Evolutionary conservation across 2,888 invertebrate species (phyloP).

Genomic region (Augochlorella aurata): DNA sequence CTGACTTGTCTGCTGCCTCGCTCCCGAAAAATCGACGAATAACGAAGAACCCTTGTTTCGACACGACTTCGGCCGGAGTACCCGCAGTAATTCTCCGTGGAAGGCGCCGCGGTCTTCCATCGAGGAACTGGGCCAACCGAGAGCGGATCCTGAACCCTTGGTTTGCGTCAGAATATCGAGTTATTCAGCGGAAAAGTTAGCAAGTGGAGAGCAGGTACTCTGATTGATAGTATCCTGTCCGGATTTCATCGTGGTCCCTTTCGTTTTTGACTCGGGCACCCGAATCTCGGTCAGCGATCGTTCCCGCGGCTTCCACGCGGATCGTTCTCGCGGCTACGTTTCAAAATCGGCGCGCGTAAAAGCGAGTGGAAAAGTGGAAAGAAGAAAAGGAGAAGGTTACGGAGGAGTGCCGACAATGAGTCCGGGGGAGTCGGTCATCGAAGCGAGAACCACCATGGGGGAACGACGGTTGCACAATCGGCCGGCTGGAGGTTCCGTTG

Average conservation of each 20-base stretch:
- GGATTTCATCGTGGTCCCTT: not conserved
- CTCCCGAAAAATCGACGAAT: slow-evolving; percentile 54
- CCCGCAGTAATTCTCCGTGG: slow-evolving; percentile 1
- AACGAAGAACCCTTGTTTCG: not conserved
- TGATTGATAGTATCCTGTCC: slow-evolving; percentile 19
- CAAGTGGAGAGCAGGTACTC: not conserved
- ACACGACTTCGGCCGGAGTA: not conserved
- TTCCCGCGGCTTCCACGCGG: not conserved
- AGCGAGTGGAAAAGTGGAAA: slow-evolving; percentile 9
- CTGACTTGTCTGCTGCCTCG: slow-evolving; percentile 64
- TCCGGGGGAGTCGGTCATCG: slow-evolving; percentile 13
- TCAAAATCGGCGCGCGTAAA: slow-evolving; percentile 7
- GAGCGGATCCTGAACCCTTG: not conserved
- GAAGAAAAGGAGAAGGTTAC: not conserved
- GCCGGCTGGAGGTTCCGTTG: slow-evolving; percentile 17
- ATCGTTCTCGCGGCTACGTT: not conserved
- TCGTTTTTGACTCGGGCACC: not conserved
- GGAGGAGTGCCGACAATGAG: not conserved
- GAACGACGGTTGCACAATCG: slow-evolving; percentile 42
- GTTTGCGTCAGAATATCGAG: slow-evolving; percentile 14
- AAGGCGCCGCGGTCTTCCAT: not conserved
- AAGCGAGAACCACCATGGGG: slow-evolving; percentile 35
- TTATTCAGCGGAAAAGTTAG: not conserved
- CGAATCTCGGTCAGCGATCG: not conserved
- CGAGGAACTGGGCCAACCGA: slow-evolving; percentile 15